Evolutionary conservation across 2,797 vertebrate genomes (phyloP), one percentile per base, ranked within the genome.

Genomic region (Rousettus madagascariensis): DNA sequence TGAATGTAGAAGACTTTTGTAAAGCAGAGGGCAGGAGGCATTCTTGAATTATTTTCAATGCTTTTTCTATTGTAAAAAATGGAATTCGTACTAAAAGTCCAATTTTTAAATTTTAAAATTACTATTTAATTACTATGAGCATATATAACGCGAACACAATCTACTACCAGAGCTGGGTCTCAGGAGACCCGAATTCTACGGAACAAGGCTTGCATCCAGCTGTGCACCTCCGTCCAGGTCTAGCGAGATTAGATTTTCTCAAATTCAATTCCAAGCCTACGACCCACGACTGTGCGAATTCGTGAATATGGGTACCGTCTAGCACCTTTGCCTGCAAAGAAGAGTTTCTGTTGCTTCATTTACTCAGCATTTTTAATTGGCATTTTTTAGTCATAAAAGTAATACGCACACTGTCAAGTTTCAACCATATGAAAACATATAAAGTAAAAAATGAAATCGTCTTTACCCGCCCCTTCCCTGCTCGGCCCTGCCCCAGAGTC

Each of bases 11-110:
- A 68, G 24, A 28, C 7, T 36, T 26, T 82, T 57, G 72, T 82
- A 90, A 72, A 66, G 91, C 41, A 71, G 57, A 59, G n/a, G 65
- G 46, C 57, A 61, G 53, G 28, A 72, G 61, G 24, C 12, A 91
- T 89, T 91, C 68, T 16, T 66, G 15, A 89, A 75, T 46, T 65
- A 65, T 33, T 93, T 86, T 79, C 63, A 80, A 57, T 77, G 17
- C 17, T 19, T 36, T 87, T 55, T 74, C 66, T 68, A 77, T 38
- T 92, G 12, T 66, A 87, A 46, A 79, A 95, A 84, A 41, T 46
- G n/a, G 57, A 53, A 77, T 19, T 80, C 95, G 59, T 13, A 88
- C 30, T 46, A 26, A 71, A 24, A 53, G 36, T 82, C 51, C 78
- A 57, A 57, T 41, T 80, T 51, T 41, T 49, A 49, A 68, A 38